Evolutionary conservation across 2,113 vertebrate species (phyloP).

Genomic region (Pituophis catenifer): DNA sequence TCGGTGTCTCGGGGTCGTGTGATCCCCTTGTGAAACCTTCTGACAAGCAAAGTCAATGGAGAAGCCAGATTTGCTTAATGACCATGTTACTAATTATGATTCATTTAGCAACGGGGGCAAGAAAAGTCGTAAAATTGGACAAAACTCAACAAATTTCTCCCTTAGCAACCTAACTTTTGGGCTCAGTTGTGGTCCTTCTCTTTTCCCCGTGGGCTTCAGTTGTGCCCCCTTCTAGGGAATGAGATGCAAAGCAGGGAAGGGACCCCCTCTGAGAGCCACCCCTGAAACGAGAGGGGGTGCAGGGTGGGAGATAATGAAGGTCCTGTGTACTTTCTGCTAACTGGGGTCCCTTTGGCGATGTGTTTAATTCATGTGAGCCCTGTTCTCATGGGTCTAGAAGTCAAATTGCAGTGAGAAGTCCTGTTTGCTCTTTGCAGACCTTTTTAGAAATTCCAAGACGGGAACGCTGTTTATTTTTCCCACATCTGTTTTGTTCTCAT

Average conservation of each 20-base stretch:
- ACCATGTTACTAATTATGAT: too few species aligned
- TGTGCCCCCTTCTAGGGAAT: not conserved
- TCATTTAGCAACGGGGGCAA: too few species aligned
- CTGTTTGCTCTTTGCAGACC: conserved; percentile 74
- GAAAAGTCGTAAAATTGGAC: too few species aligned
- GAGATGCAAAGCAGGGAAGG: not conserved
- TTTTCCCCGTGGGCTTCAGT: not conserved
- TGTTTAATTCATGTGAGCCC: conserved; percentile 41
- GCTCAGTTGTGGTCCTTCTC: too few species aligned
- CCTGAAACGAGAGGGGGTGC: not conserved
- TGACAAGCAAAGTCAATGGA: too few species aligned
- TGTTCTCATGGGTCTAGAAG: conserved; percentile 65
- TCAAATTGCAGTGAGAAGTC: conserved; percentile 68
- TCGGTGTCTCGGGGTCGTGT: too few species aligned
- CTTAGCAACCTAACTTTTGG: too few species aligned
- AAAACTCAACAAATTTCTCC: too few species aligned
- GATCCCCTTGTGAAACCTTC: too few species aligned
- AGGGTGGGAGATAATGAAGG: not conserved
- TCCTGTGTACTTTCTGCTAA: conserved; percentile 7
- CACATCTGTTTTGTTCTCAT: conserved; percentile 92
- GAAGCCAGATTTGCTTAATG: too few species aligned
- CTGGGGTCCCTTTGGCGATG: conserved; percentile 34
- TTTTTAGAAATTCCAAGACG: conserved; percentile 87
- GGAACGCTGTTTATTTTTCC: conserved; percentile 98
- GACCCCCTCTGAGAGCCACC: not conserved